These are phyloP conservation scores for Anas bahamensis DNA, from an alignment of 2,797 vertebrate species.

Conservation along the genomic window DNA sequence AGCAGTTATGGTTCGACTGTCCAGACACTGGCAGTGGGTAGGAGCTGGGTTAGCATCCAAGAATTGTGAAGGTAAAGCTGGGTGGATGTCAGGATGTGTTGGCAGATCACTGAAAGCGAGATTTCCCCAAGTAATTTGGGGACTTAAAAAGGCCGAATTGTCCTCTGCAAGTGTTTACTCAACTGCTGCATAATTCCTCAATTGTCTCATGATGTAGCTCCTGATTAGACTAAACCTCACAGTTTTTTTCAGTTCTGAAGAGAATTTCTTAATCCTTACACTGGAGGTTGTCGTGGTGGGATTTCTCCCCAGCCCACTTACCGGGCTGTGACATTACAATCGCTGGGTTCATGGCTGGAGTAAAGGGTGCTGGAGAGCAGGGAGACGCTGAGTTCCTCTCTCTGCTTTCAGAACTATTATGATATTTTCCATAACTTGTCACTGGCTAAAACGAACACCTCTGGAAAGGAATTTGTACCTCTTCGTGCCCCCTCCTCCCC, in stretches of 20 bases:
- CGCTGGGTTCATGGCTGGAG: background rate
- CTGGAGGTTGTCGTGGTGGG: background rate
- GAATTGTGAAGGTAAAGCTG: background rate
- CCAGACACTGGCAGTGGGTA: background rate
- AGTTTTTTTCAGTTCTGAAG: background rate
- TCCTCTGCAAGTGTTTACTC: background rate
- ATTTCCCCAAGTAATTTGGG: background rate
- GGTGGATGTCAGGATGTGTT: background rate
- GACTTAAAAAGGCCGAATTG: background rate
- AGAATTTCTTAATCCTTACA: background rate
- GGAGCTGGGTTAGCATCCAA: background rate
- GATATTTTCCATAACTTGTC: background rate
- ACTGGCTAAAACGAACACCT: background rate
- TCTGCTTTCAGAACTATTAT: background rate
- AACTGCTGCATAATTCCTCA: background rate
- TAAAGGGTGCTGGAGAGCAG: background rate
- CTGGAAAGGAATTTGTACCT: background rate
- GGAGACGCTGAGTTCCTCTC: background rate
- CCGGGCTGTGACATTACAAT: background rate
- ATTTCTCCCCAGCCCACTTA: background rate
- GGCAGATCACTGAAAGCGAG: background rate
- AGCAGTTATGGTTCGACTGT: background rate
- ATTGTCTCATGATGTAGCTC: background rate
- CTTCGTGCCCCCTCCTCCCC: background rate
- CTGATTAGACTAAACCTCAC: background rate